phyloP scores from a whole-genome alignment of 2,888 invertebrate genomes.

The Apamea monoglypha region DNA sequence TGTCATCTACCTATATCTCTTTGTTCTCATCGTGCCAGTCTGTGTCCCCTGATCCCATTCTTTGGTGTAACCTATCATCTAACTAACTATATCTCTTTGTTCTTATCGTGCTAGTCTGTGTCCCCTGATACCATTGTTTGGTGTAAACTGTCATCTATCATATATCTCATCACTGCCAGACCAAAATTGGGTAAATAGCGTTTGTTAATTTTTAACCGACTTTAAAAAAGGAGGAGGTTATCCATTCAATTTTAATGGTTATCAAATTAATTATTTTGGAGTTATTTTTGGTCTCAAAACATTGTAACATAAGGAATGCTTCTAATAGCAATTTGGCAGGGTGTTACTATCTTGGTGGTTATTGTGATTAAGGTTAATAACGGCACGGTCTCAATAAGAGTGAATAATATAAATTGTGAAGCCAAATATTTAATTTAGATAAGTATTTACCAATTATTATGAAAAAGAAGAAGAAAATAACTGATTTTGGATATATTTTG shows the following conservation, averaged over 20 bases:
- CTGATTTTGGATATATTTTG: conserved; percentile 50
- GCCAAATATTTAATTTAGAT: conserved; percentile 48
- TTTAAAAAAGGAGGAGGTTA: not conserved
- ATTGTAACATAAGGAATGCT: conserved; percentile 11
- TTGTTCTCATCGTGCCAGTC: not conserved
- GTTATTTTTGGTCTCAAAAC: conserved; percentile 12
- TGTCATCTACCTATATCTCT: not conserved
- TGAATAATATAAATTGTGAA: conserved; percentile 28
- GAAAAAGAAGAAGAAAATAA: conserved; percentile 3
- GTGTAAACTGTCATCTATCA: conserved; percentile 4
- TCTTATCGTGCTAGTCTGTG: not conserved
- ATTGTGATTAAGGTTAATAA: not conserved
- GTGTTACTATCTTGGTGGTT: conserved; percentile 5
- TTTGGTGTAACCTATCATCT: conserved; percentile 1
- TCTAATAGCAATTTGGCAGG: conserved; percentile 9
- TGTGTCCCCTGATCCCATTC: not conserved
- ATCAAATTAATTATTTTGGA: not conserved
- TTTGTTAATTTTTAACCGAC: not conserved
- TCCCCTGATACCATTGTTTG: not conserved
- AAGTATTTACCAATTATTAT: conserved; percentile 24
- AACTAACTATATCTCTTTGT: not conserved
- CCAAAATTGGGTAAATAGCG: not conserved
- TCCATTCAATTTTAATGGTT: not conserved
- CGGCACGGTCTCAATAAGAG: not conserved
- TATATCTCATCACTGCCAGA: not conserved